Evolutionary conservation across 2,113 vertebrate species (phyloP).

Genomic region (Eretmochelys imbricata): DNA sequence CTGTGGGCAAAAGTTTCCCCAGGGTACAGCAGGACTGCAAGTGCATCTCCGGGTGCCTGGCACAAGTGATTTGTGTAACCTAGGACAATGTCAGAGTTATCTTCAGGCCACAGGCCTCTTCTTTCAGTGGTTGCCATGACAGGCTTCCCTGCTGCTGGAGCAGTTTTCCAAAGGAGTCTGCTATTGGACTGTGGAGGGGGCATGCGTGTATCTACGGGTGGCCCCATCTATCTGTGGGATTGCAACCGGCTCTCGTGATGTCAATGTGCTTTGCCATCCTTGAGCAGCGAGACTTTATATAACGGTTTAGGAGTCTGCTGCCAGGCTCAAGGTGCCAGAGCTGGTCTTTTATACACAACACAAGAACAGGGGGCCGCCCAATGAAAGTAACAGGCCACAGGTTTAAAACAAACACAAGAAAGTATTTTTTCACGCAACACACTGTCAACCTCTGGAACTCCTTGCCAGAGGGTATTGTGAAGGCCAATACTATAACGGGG

Average conservation of each 20-base stretch:
- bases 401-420: too few species aligned
- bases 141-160: background rate
- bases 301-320: background rate
- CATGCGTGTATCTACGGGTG: background rate
- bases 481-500: too few species aligned
- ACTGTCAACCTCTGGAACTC: too few species aligned
- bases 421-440: too few species aligned
- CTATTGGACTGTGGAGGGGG: background rate
- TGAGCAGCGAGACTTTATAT: too few species aligned
- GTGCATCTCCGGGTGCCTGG: background rate
- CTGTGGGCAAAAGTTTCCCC: background rate
- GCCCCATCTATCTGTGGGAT: background rate
- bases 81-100: accelerated
- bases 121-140: accelerated
- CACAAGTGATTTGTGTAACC: background rate
- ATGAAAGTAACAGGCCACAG: too few species aligned
- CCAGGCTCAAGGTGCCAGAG: too few species aligned
- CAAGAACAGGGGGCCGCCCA: too few species aligned
- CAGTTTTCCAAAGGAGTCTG: background rate
- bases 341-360: background rate
- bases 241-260: background rate
- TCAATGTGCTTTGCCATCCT: background rate
- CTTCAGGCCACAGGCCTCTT: background rate
- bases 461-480: too few species aligned
- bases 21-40: too few species aligned